Percentiles rank a stretch among this genome's conserved stretches.
These are phyloP conservation scores for Solenodon paradoxus DNA, from an alignment of 2,113 vertebrate genomes.

Conservation along the genomic window DNA sequence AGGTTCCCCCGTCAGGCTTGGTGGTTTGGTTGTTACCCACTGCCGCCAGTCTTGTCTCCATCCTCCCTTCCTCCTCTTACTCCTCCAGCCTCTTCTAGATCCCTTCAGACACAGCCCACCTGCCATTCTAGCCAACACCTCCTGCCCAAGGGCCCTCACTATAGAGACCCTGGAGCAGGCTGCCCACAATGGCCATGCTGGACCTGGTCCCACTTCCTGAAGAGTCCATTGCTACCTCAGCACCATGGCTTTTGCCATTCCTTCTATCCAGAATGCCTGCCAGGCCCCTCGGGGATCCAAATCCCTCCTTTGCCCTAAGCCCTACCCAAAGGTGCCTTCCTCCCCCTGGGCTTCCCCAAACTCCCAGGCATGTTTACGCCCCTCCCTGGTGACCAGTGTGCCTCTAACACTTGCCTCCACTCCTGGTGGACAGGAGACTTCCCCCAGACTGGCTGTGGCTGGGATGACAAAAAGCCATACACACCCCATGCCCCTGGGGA, in stretches of 20 bases:
- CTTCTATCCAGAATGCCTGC: neutral
- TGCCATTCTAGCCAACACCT: fast-evolving
- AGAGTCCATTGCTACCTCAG: neutral
- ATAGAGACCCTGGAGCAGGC: neutral
- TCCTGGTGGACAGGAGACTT: neutral
- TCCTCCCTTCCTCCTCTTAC: neutral
- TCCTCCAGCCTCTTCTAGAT: neutral
- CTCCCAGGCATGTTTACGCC: neutral
- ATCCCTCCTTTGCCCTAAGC: neutral
- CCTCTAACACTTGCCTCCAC: neutral
- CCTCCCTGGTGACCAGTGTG: neutral
- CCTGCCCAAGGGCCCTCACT: neutral
- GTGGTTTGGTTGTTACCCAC: neutral
- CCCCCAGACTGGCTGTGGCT: neutral
- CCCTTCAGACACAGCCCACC: neutral
- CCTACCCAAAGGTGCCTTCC: neutral
- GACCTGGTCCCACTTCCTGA: neutral
- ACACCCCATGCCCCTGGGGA: neutral
- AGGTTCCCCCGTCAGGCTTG: neutral
- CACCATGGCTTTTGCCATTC: neutral
- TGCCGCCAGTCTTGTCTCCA: neutral
- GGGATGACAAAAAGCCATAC: neutral
- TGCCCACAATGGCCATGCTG: neutral
- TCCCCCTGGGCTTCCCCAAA: neutral
- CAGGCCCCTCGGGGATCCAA: neutral